phyloP scores from a whole-genome alignment of 2,797 vertebrate genomes.

The Hemibagrus guttatus region DNA sequence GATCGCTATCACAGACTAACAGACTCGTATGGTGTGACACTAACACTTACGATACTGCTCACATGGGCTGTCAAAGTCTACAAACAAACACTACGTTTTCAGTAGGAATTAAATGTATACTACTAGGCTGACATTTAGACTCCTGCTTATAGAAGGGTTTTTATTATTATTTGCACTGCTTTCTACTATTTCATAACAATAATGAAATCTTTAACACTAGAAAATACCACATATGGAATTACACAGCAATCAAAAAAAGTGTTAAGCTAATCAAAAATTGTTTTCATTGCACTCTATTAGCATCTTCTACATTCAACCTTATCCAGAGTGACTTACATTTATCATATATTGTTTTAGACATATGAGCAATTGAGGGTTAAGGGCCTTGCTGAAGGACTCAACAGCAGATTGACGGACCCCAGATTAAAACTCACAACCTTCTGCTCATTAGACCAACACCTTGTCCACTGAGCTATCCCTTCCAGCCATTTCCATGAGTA shows the following conservation, averaged over 20 bases:
- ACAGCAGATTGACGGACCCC: too few species aligned
- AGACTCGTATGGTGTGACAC: constrained; percentile 9
- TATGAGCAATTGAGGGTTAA: too few species aligned
- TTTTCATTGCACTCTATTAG: neutral
- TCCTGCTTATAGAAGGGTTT: neutral
- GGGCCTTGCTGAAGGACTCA: too few species aligned
- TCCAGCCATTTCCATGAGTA: neutral
- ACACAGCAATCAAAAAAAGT: neutral
- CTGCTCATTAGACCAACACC: too few species aligned
- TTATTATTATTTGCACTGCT: neutral
- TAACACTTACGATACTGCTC: constrained; percentile 14
- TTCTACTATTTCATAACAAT: neutral
- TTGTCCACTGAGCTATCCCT: too few species aligned
- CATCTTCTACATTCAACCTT: neutral
- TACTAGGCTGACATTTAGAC: neutral
- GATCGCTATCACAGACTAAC: constrained; percentile 45
- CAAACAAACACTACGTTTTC: neutral
- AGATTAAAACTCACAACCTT: too few species aligned
- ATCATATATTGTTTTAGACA: too few species aligned
- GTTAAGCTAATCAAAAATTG: neutral
- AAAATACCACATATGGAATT: neutral
- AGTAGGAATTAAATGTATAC: neutral
- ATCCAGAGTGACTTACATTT: too few species aligned
- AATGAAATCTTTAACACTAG: neutral
- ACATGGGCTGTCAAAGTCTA: neutral